Percentiles rank a stretch among this genome's conserved stretches.
These are phyloP conservation scores for Rousettus leschenaultii DNA, from an alignment of 2,113 vertebrate genomes.

Conservation along the genomic window DNA sequence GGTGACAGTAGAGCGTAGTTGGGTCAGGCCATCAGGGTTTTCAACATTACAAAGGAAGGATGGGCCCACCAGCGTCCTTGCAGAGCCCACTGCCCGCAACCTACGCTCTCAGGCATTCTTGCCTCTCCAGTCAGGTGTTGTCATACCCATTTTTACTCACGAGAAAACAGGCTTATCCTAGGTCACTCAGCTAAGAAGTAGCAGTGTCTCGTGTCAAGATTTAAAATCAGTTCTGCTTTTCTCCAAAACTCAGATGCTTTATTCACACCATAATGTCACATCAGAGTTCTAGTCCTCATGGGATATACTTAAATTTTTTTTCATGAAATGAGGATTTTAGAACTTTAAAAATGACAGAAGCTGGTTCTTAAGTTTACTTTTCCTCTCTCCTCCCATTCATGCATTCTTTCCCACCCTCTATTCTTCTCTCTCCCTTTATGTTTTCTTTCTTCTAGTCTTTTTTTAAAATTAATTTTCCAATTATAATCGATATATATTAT, in stretches of 20 bases:
- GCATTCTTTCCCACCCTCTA: background rate
- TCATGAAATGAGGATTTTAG: background rate
- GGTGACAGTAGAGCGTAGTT: background rate
- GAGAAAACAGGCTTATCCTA: background rate
- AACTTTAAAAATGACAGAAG: background rate
- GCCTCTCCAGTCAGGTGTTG: rapidly evolving
- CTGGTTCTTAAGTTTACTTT: background rate
- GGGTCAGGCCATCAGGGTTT: background rate
- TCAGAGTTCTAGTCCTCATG: background rate
- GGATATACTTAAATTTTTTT: background rate
- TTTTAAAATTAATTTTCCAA: background rate
- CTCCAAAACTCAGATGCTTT: background rate
- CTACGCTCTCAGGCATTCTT: rapidly evolving
- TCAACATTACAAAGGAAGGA: background rate
- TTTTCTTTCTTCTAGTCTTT: background rate
- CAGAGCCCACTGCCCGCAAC: background rate
- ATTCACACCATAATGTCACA: background rate
- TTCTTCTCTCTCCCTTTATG: background rate
- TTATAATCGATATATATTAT: background rate
- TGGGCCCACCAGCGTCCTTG: background rate
- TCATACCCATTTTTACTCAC: background rate
- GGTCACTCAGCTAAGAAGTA: background rate
- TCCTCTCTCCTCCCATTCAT: background rate
- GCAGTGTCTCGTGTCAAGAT: background rate
- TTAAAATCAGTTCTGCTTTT: background rate